Base-by-base conservation (phyloP, 2,113 vertebrate genomes). In the Engystomops pustulosus region DNA sequence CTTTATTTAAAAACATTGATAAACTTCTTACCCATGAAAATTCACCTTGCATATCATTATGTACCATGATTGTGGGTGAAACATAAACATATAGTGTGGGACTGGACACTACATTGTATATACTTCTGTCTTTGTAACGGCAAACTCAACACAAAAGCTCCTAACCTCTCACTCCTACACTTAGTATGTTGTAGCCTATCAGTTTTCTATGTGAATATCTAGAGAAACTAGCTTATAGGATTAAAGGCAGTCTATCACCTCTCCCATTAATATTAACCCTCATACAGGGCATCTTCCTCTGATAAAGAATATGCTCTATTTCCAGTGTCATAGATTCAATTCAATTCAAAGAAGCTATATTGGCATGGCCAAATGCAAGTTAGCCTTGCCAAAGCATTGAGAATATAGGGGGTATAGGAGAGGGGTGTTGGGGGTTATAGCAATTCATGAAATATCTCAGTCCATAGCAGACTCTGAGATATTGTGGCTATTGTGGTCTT, bases 81-180 rank as follows among this genome's bases (percentile, higher is more conserved):
- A 2, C 8, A 41, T 41, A 69, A 34, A 49, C 20, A 80, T 45
- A 49, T 12, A n/a, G 23, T 45, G 34, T 47, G n/a, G 14, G 36
- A 60, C 34, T 36, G 38, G 58, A 23, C 58, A 9, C 58, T 80
- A 20, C 45, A 49, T 70, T 80, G 62, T 81, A 70, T 53, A 25
- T 81, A 10, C 30, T 79, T 25, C 60, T 2, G 6, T 36, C 32
- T 65, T 44, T 30, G 27, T 65, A 36, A 49, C 4, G 36, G 30
- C 41, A 80, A 11, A 17, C 10, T 36, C 5, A 36, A 70, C 67
- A 81, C 67, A 36, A 1, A 58, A 71, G 9, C 20, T 45, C 4
- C 23, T 45, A 15, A 27, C 9, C 17, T 20, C n/a, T 36, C 7
- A 17, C 44, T 34, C 32, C 18, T 55, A 49, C 20, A 78, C 51